Evolutionary conservation across 2,113 vertebrate genomes (phyloP).

Genomic region (Excalfactoria chinensis): DNA sequence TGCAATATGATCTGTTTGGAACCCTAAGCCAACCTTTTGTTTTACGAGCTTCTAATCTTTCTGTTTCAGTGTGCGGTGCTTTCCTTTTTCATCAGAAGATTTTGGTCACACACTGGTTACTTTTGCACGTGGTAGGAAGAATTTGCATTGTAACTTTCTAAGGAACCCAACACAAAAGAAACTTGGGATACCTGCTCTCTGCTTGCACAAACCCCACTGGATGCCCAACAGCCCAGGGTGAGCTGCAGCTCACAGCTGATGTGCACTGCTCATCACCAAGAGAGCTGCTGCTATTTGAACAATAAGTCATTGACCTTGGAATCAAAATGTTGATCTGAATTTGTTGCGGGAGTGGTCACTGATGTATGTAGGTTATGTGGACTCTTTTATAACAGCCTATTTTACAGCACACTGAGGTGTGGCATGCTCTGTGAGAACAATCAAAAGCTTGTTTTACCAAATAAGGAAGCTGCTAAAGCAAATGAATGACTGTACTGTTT

Average conservation of each 20-base stretch:
- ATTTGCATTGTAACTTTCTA: background rate
- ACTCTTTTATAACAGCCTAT: constrained; percentile 6
- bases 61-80: constrained; percentile 12
- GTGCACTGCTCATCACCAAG: background rate
- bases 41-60: constrained; percentile 55
- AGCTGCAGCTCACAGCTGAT: background rate
- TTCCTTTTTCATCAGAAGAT: constrained; percentile 34
- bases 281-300: background rate
- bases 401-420: constrained; percentile 1
- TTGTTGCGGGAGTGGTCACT: background rate
- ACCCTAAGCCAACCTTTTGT: constrained; percentile 45
- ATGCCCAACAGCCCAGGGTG: background rate
- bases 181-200: background rate
- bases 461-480: constrained; percentile 53
- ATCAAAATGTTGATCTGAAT: background rate
- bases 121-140: background rate
- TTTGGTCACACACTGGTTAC: background rate
- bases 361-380: background rate
- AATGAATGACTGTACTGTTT: background rate
- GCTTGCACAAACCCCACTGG: background rate
- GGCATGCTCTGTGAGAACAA: constrained; percentile 3
- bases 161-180: background rate
- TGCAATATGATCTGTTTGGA: constrained; percentile 39
- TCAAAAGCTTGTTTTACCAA: constrained; percentile 49
- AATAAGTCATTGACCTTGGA: constrained; percentile 18